These are phyloP conservation scores for Schizopygopsis pylzovi DNA, from an alignment of 2,797 vertebrate species.

Conservation along the genomic window DNA sequence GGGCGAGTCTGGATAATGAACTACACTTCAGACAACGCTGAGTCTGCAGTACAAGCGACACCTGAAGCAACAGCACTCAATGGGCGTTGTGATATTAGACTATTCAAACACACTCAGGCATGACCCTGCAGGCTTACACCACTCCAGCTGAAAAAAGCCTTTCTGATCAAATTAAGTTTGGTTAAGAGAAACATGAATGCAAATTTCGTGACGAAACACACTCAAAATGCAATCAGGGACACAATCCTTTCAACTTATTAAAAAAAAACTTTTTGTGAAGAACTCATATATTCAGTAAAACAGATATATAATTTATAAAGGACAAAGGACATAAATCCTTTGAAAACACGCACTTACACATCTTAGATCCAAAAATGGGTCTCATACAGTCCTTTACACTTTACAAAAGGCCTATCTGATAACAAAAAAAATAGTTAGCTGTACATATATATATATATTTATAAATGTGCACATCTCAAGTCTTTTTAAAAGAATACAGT, in stretches of 20 bases:
- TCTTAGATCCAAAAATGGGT: background rate
- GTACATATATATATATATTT: too few relatives aligned
- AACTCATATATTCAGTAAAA: background rate
- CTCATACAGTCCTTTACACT: background rate
- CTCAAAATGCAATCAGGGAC: background rate
- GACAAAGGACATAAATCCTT: background rate
- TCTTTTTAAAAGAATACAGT: background rate
- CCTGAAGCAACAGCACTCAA: constrained; percentile 74
- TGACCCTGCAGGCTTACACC: constrained; percentile 22
- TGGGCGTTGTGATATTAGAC: constrained; percentile 64
- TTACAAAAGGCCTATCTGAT: background rate
- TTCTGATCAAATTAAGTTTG: background rate
- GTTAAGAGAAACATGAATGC: background rate
- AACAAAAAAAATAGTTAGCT: background rate
- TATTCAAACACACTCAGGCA: constrained; percentile 66
- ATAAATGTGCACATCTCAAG: background rate
- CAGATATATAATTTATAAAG: too few relatives aligned
- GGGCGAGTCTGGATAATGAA: constrained; percentile 80
- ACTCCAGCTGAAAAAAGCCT: background rate
- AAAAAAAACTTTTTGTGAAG: background rate
- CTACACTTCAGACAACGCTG: constrained; percentile 79
- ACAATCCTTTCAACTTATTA: background rate
- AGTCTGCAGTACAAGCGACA: constrained; percentile 75
- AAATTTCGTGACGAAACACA: background rate
- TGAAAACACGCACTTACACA: background rate